These are phyloP conservation scores for Burhinus oedicnemus DNA, from an alignment of 2,113 vertebrate genomes.

Conservation along the genomic window DNA sequence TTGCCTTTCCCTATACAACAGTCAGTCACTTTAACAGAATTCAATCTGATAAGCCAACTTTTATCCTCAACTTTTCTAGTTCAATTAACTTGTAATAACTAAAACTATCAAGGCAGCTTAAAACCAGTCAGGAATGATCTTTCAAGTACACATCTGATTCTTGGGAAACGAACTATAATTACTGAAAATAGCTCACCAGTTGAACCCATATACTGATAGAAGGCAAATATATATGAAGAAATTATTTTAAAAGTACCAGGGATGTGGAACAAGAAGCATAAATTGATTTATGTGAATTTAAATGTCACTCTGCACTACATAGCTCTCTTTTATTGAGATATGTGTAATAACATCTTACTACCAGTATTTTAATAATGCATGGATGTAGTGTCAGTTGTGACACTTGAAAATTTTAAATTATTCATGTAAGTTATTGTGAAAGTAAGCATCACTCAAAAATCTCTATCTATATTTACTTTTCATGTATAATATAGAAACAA, in stretches of 20 bases:
- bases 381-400: neutral
- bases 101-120: constrained; percentile 39
- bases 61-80: constrained; percentile 22
- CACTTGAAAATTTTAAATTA: neutral
- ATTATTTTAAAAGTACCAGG: neutral
- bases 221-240: neutral
- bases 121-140: constrained; percentile 7
- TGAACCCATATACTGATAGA: neutral
- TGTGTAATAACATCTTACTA: neutral
- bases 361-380: neutral
- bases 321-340: neutral
- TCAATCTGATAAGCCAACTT: constrained; percentile 3
- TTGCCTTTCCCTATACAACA: neutral
- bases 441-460: neutral
- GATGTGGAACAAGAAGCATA: neutral
- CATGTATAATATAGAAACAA: neutral
- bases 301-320: neutral
- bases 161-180: constrained; percentile 2
- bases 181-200: constrained; percentile 31
- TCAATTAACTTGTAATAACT: constrained; percentile 44
- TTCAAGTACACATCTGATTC: constrained; percentile 1
- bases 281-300: constrained; percentile 4
- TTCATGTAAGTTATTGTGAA: neutral
- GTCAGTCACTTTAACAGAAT: neutral
- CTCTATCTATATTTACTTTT: neutral